These are phyloP conservation scores for Ypsolopha sequella DNA, from an alignment of 2,888 invertebrate species.

Conservation along the genomic window DNA sequence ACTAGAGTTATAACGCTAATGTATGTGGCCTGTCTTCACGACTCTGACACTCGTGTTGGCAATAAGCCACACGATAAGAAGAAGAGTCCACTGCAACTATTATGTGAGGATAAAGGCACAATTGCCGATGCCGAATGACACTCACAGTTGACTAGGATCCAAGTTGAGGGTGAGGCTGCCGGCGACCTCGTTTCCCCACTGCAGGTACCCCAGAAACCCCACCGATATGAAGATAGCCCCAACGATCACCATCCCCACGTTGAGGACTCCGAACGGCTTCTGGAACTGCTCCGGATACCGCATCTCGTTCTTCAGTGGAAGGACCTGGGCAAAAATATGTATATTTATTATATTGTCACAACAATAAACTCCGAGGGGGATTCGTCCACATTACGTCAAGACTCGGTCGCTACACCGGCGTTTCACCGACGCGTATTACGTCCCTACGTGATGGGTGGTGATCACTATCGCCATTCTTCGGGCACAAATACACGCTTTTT, in stretches of 20 bases:
- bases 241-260: conserved; percentile 89
- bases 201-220: conserved; percentile 90
- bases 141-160: conserved; percentile 71
- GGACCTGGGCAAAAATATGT: conserved; percentile 72
- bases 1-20: too few relatives aligned
- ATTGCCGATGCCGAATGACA: conserved; percentile 8
- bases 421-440: too few relatives aligned
- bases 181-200: conserved; percentile 84
- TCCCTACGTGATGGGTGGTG: too few relatives aligned
- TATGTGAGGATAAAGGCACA: neutral
- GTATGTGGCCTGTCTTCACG: too few relatives aligned
- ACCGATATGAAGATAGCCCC: conserved; percentile 82
- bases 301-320: conserved; percentile 96
- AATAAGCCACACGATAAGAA: too few relatives aligned
- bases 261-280: conserved; percentile 86
- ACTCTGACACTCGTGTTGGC: too few relatives aligned
- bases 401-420: too few relatives aligned
- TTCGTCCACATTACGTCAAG: too few relatives aligned
- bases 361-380: too few relatives aligned
- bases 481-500: too few relatives aligned
- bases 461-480: too few relatives aligned
- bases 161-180: conserved; percentile 93
- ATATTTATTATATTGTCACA: too few relatives aligned
- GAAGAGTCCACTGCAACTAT: neutral
- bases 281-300: conserved; percentile 81